A percentile compares a stretch with the other conserved stretches of the same genome.
Conservation (phyloP, 2,888 invertebrate species). For the Athalia circularis region DNA sequence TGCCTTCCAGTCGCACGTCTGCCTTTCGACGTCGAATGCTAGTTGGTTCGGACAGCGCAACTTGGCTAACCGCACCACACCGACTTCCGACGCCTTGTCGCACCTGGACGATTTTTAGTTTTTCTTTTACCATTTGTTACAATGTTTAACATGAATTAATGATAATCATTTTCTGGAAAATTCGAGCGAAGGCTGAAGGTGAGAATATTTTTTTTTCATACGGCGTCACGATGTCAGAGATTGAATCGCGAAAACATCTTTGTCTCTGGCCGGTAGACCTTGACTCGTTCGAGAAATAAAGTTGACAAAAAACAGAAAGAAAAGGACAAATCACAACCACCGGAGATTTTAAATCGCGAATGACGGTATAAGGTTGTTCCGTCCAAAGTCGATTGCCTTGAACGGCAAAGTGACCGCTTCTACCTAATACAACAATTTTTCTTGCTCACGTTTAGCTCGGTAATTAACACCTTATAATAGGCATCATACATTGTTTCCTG, state of each 20-base stretch:
- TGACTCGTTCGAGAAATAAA: background rate
- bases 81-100: constrained; percentile 92
- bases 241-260: background rate
- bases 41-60: constrained; percentile 93
- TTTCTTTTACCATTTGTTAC: background rate
- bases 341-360: constrained; percentile 22
- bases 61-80: constrained; percentile 89
- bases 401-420: constrained; percentile 45
- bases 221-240: background rate
- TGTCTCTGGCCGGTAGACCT: constrained; percentile 34
- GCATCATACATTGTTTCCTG: too few species aligned
- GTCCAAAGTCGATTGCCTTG: constrained; percentile 59
- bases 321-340: background rate
- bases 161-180: too few species aligned
- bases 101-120: constrained; percentile 81
- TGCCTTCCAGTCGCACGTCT: constrained; percentile 97
- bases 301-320: background rate
- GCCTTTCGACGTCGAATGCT: constrained; percentile 94
- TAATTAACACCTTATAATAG: constrained; percentile 11
- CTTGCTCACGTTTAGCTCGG: constrained; percentile 1
- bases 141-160: too few species aligned
- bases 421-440: constrained; percentile 40
- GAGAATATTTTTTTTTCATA: too few species aligned
- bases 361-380: constrained; percentile 46
- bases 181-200: too few species aligned